Evolutionary conservation across 2,113 vertebrate genomes (phyloP), one percentile per base, ranked within the genome.

Genomic region (Oreochromis aureus): DNA sequence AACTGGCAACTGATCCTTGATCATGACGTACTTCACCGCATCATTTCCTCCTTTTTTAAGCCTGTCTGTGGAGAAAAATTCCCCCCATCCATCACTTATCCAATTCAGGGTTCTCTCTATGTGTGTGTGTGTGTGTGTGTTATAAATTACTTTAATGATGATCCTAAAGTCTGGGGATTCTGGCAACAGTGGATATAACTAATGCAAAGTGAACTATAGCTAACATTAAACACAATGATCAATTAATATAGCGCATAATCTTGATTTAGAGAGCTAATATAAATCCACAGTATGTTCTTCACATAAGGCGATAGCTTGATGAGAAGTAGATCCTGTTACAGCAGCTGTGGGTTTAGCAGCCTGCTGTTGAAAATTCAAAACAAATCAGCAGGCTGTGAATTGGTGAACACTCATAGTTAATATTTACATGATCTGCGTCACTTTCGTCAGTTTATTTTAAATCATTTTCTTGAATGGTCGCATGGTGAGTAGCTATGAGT

Each of bases 211-310:
- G 71, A 76, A 3, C 44, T 76, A 48, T 19, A 19, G 15, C 41
- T 12, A 76, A 76, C 44, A 48, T 76, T 51, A 76, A 30, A 76
- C 24, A 30, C 15, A 48, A 18, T 1, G 15, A 51, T 76, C 71
- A 76, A 48, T 76, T 48, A 76, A 48, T 76, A 76, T 19, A 76
- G 44, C 3, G 4, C 6, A 1, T 76, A 48, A 19, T 76, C 44
- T 76, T 48, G 71, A 76, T 76, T 51, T 76, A 48, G 44, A 76
- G 71, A 46, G 44, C 16, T 32, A 19, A 30, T 30, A 76, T 18
- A 76, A 76, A 76, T 76, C 24, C 16, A 19, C 44, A 32, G 24
- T 76, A 30, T 76, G 71, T 44, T 76, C 44, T 76, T 76, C 41
- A 76, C 41, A 30, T 30, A 27, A 48, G 69, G 69, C 41, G 2